Evolutionary conservation across 2,797 vertebrate species (phyloP).

Genomic region (Enteromius fasciolatus): DNA sequence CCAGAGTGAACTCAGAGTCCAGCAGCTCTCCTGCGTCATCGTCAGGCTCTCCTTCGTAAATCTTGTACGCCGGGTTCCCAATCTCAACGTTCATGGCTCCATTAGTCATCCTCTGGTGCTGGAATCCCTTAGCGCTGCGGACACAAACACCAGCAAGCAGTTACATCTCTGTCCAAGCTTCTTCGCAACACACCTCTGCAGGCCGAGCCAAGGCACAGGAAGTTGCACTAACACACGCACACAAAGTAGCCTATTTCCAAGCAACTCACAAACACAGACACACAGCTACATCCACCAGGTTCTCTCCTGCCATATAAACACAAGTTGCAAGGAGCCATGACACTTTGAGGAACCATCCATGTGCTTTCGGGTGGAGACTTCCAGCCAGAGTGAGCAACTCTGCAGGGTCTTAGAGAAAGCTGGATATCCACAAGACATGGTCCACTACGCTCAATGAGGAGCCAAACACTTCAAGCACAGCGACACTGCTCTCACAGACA

Average conservation of each 20-base stretch:
- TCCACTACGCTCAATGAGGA: slow-evolving; percentile 50
- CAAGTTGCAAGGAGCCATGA: slow-evolving; percentile 42
- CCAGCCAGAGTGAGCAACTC: slow-evolving; percentile 45
- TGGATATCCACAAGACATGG: slow-evolving; percentile 66
- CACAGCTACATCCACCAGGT: slow-evolving; percentile 24
- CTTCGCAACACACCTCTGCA: slow-evolving; percentile 1
- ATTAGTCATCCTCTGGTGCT: slow-evolving; percentile 96
- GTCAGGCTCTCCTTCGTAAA: slow-evolving; percentile 95
- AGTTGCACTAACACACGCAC: slow-evolving; percentile 23
- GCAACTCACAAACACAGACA: slow-evolving; percentile 60
- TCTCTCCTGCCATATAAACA: slow-evolving; percentile 27
- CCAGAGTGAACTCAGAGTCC: slow-evolving; percentile 90
- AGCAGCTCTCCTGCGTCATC: slow-evolving; percentile 88
- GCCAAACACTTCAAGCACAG: slow-evolving; percentile 41
- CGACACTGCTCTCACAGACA: slow-evolving; percentile 48
- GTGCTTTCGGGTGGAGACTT: slow-evolving; percentile 54
- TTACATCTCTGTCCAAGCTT: background rate
- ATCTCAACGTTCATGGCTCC: slow-evolving; percentile 98
- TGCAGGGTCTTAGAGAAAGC: slow-evolving; percentile 64
- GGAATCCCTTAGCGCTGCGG: slow-evolving; percentile 91
- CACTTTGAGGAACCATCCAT: slow-evolving; percentile 50
- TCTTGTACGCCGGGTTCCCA: slow-evolving; percentile 97
- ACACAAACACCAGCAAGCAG: slow-evolving; percentile 18
- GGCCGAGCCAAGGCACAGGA: slow-evolving; percentile 11
- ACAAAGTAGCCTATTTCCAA: slow-evolving; percentile 29